Conservation (phyloP, 2,888 invertebrate species). For the Herminia tarsipennalis region DNA sequence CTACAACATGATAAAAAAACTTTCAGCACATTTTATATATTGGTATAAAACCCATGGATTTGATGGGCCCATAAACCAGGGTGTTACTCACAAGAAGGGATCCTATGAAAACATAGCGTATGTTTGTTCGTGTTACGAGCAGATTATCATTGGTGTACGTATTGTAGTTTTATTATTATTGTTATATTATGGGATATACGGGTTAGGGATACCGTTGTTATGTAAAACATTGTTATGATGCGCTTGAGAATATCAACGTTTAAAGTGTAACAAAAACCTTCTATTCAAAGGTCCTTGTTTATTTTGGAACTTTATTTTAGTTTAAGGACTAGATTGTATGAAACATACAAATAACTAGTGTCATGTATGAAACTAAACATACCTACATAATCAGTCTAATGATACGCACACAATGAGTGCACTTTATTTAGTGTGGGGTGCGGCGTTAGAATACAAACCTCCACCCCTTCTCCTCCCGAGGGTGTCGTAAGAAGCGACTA, state of each 20-base stretch:
- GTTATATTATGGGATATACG: conserved; percentile 21
- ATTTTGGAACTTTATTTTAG: too few species aligned
- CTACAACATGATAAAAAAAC: conserved; percentile 16
- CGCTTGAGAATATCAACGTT: conserved; percentile 2
- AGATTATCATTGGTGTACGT: conserved; percentile 20
- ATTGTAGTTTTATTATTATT: conserved; percentile 28
- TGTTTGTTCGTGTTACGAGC: conserved; percentile 27
- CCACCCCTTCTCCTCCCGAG: too few species aligned
- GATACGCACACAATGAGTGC: too few species aligned
- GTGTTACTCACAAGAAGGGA: conserved; percentile 27
- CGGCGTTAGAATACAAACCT: too few species aligned
- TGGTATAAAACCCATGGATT: conserved; percentile 33
- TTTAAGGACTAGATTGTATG: too few species aligned
- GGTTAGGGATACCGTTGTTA: conserved; percentile 9
- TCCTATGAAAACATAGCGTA: conserved; percentile 27
- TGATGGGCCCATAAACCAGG: conserved; percentile 33
- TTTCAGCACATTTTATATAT: conserved; percentile 27
- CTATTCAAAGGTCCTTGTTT: not conserved
- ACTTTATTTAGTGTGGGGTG: too few species aligned
- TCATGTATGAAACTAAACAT: too few species aligned
- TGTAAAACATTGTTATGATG: conserved; percentile 13
- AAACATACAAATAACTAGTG: too few species aligned
- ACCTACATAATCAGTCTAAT: too few species aligned
- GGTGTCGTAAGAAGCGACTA: too few species aligned
- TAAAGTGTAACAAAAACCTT: conserved; percentile 2